Percentiles rank a stretch among this genome's conserved stretches.
These are phyloP conservation scores for Ophioninae sp. DNA, from an alignment of 2,888 invertebrate genomes.

Conservation along the genomic window DNA sequence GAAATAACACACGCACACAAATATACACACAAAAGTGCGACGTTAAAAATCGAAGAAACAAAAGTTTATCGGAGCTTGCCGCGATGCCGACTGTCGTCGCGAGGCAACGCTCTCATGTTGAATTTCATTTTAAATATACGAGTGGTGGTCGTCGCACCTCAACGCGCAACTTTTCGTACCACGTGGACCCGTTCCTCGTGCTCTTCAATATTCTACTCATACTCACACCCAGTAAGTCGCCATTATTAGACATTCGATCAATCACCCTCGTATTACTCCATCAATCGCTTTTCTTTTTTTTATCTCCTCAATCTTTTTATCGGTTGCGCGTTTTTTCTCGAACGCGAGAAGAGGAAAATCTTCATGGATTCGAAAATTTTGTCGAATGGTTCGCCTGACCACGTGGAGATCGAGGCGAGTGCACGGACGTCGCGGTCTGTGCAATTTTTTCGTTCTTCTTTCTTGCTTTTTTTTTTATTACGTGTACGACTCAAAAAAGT, in stretches of 20 bases:
- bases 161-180: conserved; percentile 64
- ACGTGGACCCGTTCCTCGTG: conserved; percentile 71
- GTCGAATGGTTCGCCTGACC: conserved; percentile 2
- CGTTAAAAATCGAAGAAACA: background rate
- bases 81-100: conserved; percentile 64
- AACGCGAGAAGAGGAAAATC: background rate
- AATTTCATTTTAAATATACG: conserved; percentile 50
- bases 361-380: background rate
- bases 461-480: background rate
- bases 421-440: background rate
- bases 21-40: background rate
- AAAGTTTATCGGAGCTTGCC: conserved; percentile 52
- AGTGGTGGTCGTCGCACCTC: conserved; percentile 47
- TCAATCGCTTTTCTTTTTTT: background rate
- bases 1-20: background rate
- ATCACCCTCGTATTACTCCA: background rate
- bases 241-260: background rate
- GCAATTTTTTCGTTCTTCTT: background rate
- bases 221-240: conserved; percentile 68
- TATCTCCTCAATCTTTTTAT: background rate
- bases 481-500: too few relatives aligned
- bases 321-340: background rate
- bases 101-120: conserved; percentile 62
- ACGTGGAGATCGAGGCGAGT: conserved; percentile 1
- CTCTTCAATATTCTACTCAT: conserved; percentile 66